Percentiles rank a stretch among this genome's conserved stretches.
Conservation (phyloP, 1,140 invertebrate genomes). For the Papilio xuthus region DNA sequence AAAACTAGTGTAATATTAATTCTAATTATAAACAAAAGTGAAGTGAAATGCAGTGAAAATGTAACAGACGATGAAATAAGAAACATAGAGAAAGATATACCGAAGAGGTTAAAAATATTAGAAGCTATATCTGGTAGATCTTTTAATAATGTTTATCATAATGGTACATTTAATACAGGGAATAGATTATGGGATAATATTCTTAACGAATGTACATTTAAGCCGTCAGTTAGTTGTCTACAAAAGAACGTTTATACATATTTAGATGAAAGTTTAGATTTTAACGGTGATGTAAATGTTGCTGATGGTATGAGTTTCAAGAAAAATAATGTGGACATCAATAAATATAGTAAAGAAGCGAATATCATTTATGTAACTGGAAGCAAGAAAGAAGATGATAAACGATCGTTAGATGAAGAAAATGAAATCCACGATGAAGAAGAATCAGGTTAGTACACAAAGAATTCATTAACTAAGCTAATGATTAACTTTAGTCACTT, state of each 20-base stretch:
- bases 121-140: slow-evolving; percentile 62
- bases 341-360: slow-evolving; percentile 77
- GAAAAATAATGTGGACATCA: slow-evolving; percentile 85
- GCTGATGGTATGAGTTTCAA: slow-evolving; percentile 87
- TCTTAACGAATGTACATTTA: slow-evolving; percentile 85
- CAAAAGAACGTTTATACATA: slow-evolving; percentile 89
- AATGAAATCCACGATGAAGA: slow-evolving; percentile 72
- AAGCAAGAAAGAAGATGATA: slow-evolving; percentile 51
- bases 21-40: slow-evolving; percentile 49
- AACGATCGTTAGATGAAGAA: slow-evolving; percentile 69
- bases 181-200: slow-evolving; percentile 88
- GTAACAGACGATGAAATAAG: slow-evolving; percentile 48
- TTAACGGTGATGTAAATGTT: slow-evolving; percentile 85
- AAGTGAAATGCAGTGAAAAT: slow-evolving; percentile 56
- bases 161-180: slow-evolving; percentile 82
- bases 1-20: slow-evolving; percentile 48
- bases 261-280: slow-evolving; percentile 84
- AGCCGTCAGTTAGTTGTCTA: slow-evolving; percentile 86
- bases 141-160: slow-evolving; percentile 65
- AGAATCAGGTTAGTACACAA: slow-evolving; percentile 66
- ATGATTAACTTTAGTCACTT: too few species aligned
- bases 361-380: slow-evolving; percentile 74
- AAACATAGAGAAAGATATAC: slow-evolving; percentile 56
- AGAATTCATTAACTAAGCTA: too few species aligned
- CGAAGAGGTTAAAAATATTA: slow-evolving; percentile 63